Evolutionary conservation across 2,797 vertebrate genomes (phyloP), one percentile per base, ranked within the genome.

Genomic region (Geotrypetes seraphini): DNA sequence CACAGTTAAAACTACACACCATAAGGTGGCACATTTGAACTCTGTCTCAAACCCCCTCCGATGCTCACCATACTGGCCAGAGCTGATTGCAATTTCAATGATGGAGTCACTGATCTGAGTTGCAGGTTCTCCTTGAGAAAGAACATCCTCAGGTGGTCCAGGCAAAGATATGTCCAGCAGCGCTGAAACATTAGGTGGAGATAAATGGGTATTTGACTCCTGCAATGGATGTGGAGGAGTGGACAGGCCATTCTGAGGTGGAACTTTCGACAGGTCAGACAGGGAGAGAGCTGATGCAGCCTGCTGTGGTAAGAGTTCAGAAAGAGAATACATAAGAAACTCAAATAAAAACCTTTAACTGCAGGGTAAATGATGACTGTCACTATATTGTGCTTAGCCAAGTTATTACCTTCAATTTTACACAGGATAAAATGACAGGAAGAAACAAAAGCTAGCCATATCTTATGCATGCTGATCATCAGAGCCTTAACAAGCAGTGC

Each of bases 41-140:
- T n/a, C n/a, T n/a, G n/a, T n/a, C n/a, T n/a, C n/a, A n/a, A n/a
- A n/a, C n/a, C n/a, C n/a, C n/a, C n/a, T n/a, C n/a, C n/a, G n/a
- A n/a, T n/a, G 31, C 79, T 39, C 53, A 95, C 95, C 82, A 7
- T 89, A 98, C 43, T 94, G 91, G 31, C 89, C 88, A 4, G 96
- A 99, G 75, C 93, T 96, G 74, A 99, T 99, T 47, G 95, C 96
- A 1, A 97, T 89, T 68, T 99, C 96, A 2, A 99, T 99, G 67
- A 99, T 96, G 22, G 95, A 97, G 74, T 99, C 96, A 1, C 96
- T 97, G 73, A 99, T 97, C 39, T 97, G 96, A 3, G 87, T 90
- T 28, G 89, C 86, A 12, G 87, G 68, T 31, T 91, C 95, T 29
- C 90, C 94, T 5, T 93, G 84, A 3, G 89, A 85, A 6, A 97